These are phyloP conservation scores for Albula glossodonta DNA, from an alignment of 2,113 vertebrate genomes.

Conservation along the genomic window DNA sequence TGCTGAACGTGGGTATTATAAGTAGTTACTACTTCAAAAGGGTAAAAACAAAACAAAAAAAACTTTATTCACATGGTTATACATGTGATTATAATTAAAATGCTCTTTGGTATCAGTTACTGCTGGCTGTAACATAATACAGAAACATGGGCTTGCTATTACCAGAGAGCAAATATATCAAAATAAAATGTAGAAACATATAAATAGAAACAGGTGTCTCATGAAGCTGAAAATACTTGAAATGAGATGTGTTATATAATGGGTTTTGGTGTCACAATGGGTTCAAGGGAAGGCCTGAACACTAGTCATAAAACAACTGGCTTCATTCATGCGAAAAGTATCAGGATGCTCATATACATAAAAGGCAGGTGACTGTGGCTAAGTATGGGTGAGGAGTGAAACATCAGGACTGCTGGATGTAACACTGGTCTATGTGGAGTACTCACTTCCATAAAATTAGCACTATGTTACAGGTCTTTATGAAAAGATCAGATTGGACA, in stretches of 20 bases:
- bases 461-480: conserved; percentile 30
- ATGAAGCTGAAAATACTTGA: too few species aligned
- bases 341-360: too few species aligned
- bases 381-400: background rate
- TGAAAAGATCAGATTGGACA: background rate
- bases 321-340: too few species aligned
- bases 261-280: too few species aligned
- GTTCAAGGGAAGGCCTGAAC: too few species aligned
- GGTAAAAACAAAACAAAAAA: background rate
- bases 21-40: background rate
- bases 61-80: background rate
- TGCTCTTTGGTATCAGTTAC: background rate
- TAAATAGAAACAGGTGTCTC: too few species aligned
- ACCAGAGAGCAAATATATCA: too few species aligned
- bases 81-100: background rate
- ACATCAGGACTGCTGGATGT: background rate
- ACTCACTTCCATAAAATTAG: background rate
- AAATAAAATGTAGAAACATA: too few species aligned
- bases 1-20: conserved; percentile 1
- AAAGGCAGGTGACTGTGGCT: background rate
- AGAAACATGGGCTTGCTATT: too few species aligned
- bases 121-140: too few species aligned
- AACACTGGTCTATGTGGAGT: background rate
- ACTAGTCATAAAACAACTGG: too few species aligned
- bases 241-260: too few species aligned